Percentiles rank a stretch among this genome's conserved stretches.
Evolutionary conservation across 2,888 invertebrate genomes (phyloP).

Genomic region (Zaprionus bogoriensis): DNA sequence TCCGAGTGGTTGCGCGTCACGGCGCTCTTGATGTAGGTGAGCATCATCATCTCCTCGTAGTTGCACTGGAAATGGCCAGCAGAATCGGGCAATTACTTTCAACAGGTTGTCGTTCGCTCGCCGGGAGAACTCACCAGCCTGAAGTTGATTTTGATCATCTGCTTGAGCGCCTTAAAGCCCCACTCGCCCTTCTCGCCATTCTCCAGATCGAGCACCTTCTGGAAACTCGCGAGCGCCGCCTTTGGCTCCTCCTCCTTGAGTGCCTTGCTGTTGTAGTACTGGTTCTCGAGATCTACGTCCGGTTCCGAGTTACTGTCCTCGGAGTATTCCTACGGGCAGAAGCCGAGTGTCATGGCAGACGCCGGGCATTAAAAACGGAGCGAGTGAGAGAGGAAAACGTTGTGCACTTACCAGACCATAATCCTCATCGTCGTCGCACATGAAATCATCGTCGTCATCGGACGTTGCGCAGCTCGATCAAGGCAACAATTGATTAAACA

Average conservation of each 20-base stretch:
- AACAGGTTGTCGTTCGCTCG: too few relatives aligned
- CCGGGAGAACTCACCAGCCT: conserved; percentile 90
- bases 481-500: conserved; percentile 37
- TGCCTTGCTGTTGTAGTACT: conserved; percentile 99
- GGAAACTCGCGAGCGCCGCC: conserved; percentile 95
- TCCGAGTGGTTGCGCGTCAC: conserved; percentile 99
- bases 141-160: conserved; percentile 99
- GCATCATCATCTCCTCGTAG: conserved; percentile 96
- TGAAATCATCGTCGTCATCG: conserved; percentile 97
- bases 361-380: conserved; percentile 19
- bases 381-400: neutral
- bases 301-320: conserved; percentile 99
- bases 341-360: neutral
- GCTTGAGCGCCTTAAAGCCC: conserved; percentile 99
- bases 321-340: conserved; percentile 94
- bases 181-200: conserved; percentile 99
- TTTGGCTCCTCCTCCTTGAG: conserved; percentile 98
- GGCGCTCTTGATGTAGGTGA: conserved; percentile 99
- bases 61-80: conserved; percentile 88
- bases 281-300: conserved; percentile 99
- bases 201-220: conserved; percentile 97
- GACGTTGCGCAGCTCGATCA: conserved; percentile 87
- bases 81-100: too few relatives aligned
- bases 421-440: conserved; percentile 99
- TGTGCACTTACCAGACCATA: conserved; percentile 91